Base-by-base conservation (phyloP, 1,140 invertebrate species). In the Pygmarrhopalites habei region DNA sequence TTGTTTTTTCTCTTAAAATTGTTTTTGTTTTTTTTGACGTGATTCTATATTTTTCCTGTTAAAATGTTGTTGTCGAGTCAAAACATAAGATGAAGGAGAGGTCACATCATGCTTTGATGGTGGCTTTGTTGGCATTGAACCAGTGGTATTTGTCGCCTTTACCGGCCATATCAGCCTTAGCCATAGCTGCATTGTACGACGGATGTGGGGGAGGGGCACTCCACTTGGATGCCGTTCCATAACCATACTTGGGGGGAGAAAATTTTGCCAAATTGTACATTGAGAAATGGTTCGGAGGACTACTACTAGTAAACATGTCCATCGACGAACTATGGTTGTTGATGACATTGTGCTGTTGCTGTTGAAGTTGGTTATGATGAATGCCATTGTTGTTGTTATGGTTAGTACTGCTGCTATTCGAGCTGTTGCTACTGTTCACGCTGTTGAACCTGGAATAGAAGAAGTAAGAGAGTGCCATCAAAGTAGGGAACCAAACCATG, bases 101-200 rank as follows among this genome's bases (percentile, higher is more conserved):
- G 49, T 52, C 49, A 14, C 49, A 26, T 62, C 58, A 65, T 29
- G 64, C 64, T 47, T 66, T 66, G 47, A 66, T 66, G 2, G 64
- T 53, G 23, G 53, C 49, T 44, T 62, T 66, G 60, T 60, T 60
- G 53, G 28, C 47, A 25, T 66, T 66, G 32, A 66, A 66, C 64
- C 64, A 66, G 32, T 66, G 64, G 28, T 66, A 66, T 35, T 66
- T 66, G 44, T 66, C 64, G 30, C 64, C 60, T 32, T 62, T 62
- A n/a, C 52, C 39, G n/a, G 52, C 29, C 32, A 7, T 5, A 35
- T 7, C 15, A 35, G 32, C 32, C 5, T n/a, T n/a, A 14, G 58
- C 58, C 46, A 61, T 46, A 2, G 39, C 28, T 15, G 64, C 58
- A 56, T 47, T 58, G 51, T 65, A 60, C n/a, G 64, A 10, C 7